Evolutionary conservation across 2,888 invertebrate genomes (phyloP), one percentile per base, ranked within the genome.

Genomic region (Drosophila parthenogenetica): DNA sequence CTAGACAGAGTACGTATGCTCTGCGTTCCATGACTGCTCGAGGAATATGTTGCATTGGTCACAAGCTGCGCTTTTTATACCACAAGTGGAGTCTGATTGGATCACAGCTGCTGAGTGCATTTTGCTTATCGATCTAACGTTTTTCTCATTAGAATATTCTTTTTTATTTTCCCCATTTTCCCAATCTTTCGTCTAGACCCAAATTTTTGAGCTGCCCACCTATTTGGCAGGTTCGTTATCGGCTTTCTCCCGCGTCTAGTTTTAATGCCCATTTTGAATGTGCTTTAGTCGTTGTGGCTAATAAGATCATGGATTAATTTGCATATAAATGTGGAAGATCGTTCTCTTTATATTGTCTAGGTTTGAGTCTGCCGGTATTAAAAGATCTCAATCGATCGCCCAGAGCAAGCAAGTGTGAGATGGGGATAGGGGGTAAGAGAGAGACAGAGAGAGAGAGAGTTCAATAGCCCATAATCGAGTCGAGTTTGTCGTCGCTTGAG

Each of bases 121-220:
- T 76, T 73, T 55, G 42, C 48, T 67, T 73, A 68, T 73, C 65
- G 68, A 39, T 79, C 61, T 53, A 51, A 65, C 63, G 78, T 69
- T 85, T 86, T 84, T 68, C 79, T 69, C 84, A 85, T 85, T 84
- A 84, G 62, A 80, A 86, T 69, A 77, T 61, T 70, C 40, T 61
- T 45, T 22, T 37, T 29, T 51, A 48, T 46, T 48, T 39, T 8
- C 29, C 8, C 11, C 54, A 54, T 55, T 59, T 71, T 40, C 46
- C 58, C 39, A 69, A 67, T 70, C 58, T 53, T 19, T 13, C 29
- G 19, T 46, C 22, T 45, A 62, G 62, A 53, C 71, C 67, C 64
- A 53, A 79, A 64, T 65, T 63, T 65, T 63, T 42, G 4, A 22
- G 29, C 32, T 69, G 37, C 53, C 51, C 57, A 60, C 48, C 14